phyloP scores from a whole-genome alignment of 64 coral and sea anemone genomes.

The Anthopleura sola region DNA sequence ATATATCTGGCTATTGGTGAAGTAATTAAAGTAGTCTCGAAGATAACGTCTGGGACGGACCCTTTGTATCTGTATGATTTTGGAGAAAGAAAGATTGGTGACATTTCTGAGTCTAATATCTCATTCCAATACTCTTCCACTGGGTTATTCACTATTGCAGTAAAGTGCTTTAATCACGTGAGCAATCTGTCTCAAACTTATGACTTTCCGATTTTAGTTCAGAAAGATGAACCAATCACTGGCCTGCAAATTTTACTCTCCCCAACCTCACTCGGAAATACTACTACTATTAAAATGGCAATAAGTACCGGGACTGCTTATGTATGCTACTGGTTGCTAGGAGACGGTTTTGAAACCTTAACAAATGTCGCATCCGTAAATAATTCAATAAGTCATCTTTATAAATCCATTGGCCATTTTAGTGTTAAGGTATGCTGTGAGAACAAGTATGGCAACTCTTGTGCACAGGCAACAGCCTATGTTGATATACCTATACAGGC shows the following conservation, averaged over 20 bases:
- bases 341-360: slow-evolving; percentile 16
- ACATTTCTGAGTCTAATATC: background rate
- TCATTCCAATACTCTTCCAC: background rate
- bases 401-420: slow-evolving; percentile 18
- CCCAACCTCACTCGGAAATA: slow-evolving; percentile 2
- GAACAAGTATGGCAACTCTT: slow-evolving; percentile 24
- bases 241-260: background rate
- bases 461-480: slow-evolving; percentile 5
- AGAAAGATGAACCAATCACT: slow-evolving; percentile 41
- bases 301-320: slow-evolving; percentile 39
- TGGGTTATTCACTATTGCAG: slow-evolving; percentile 15
- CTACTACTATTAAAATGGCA: background rate
- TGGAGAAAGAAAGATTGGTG: slow-evolving; percentile 16
- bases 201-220: slow-evolving; percentile 6
- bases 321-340: slow-evolving; percentile 57
- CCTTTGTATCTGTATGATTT: slow-evolving; percentile 28
- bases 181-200: background rate
- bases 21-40: background rate
- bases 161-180: slow-evolving; percentile 32
- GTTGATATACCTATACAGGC: slow-evolving; percentile 35
- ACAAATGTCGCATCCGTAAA: slow-evolving; percentile 36
- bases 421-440: slow-evolving; percentile 14
- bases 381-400: slow-evolving; percentile 22
- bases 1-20: slow-evolving; percentile 40
- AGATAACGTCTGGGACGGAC: slow-evolving; percentile 11